phyloP scores from a whole-genome alignment of 2,888 invertebrate genomes.

The Myathropa florea region DNA sequence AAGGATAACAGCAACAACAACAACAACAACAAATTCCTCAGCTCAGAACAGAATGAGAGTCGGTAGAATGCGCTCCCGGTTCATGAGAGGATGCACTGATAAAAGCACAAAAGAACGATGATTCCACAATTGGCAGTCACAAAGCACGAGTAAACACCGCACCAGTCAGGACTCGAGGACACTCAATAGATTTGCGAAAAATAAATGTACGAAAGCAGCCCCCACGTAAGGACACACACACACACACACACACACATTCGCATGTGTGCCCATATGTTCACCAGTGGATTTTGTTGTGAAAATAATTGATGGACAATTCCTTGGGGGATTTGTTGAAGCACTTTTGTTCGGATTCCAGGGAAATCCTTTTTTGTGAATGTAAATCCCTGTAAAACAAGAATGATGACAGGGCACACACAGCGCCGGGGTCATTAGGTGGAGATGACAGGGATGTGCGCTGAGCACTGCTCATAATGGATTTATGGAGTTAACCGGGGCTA shows the following conservation, averaged over 20 bases:
- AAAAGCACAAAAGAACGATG: conserved; percentile 28
- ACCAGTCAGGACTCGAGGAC: conserved; percentile 3
- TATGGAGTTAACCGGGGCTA: background rate
- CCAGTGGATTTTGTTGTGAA: conserved; percentile 24
- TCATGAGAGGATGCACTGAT: conserved; percentile 35
- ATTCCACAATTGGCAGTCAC: conserved; percentile 3
- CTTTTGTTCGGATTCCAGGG: conserved; percentile 2
- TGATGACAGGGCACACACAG: conserved; percentile 4
- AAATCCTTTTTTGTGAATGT: conserved; percentile 30
- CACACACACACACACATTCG: background rate
- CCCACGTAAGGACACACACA: background rate
- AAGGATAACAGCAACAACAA: conserved; percentile 19
- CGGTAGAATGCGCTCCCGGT: background rate
- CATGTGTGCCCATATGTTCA: background rate
- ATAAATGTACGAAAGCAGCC: background rate
- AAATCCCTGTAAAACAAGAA: conserved; percentile 13
- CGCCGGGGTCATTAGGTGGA: background rate
- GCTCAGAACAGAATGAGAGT: background rate
- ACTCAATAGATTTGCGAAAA: conserved; percentile 36
- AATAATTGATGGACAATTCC: conserved; percentile 47
- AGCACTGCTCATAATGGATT: background rate
- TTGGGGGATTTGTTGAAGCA: conserved; percentile 28
- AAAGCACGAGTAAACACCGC: conserved; percentile 1
- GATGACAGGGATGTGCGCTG: conserved; percentile 7
- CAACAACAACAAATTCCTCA: conserved; percentile 16